Conservation (phyloP, 1,140 invertebrate genomes). For the Drosophila tani region DNA sequence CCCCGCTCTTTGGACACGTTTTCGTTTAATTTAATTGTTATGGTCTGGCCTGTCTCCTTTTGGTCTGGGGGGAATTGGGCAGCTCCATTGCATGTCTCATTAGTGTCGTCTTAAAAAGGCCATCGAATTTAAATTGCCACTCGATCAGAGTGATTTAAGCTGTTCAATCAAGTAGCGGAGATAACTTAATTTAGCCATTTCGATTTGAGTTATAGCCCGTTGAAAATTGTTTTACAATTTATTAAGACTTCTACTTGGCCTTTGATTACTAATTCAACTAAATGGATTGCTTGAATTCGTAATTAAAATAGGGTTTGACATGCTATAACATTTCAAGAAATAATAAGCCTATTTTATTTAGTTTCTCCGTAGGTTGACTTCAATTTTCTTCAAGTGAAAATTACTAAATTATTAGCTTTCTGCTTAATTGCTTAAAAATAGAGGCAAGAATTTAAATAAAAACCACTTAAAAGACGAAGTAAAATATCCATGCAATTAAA, state of each 20-base stretch:
- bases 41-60: constrained; percentile 29
- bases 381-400: background rate
- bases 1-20: constrained; percentile 33
- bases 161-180: background rate
- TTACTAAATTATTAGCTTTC: no score
- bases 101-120: constrained; percentile 52
- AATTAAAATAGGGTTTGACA: background rate
- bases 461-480: no score
- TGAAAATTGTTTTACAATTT: background rate
- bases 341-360: background rate
- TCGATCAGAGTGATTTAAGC: background rate
- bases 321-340: background rate
- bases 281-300: background rate
- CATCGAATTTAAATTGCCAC: constrained; percentile 32
- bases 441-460: no score
- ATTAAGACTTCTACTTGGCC: no score
- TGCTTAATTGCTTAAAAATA: no score
- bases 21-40: constrained; percentile 76
- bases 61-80: constrained; percentile 46
- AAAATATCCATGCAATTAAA: no score
- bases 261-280: background rate
- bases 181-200: constrained; percentile 2
- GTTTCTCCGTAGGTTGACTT: background rate
- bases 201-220: background rate
- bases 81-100: constrained; percentile 60